Conservation (phyloP, 2,113 vertebrate species). For the Oplegnathus fasciatus region DNA sequence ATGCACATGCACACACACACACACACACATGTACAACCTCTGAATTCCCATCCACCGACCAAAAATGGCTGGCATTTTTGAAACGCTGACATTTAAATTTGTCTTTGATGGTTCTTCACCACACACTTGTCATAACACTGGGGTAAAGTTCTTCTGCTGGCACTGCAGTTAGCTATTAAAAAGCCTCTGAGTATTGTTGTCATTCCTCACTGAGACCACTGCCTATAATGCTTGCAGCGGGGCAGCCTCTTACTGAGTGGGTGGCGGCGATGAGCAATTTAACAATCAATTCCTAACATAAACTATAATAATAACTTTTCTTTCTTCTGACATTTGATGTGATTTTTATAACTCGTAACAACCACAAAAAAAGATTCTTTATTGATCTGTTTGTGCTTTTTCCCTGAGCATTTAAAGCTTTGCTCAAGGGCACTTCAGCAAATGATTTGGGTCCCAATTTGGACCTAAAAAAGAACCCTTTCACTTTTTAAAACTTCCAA, state of each 20-base stretch:
- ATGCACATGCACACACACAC: background rate
- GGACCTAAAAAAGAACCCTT: background rate
- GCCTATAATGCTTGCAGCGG: conserved; percentile 9
- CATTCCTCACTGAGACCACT: conserved; percentile 17
- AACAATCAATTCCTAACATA: conserved; percentile 11
- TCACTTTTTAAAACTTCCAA: background rate
- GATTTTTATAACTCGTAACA: background rate
- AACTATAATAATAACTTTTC: conserved; percentile 3
- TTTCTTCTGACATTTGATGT: background rate
- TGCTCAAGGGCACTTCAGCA: background rate
- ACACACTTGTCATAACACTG: conserved; percentile 48
- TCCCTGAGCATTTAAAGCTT: background rate
- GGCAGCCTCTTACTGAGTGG: background rate
- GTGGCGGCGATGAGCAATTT: conserved; percentile 5
- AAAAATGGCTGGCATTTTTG: conserved; percentile 26
- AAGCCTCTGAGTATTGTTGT: conserved; percentile 34
- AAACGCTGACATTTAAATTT: conserved; percentile 34
- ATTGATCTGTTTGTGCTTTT: background rate
- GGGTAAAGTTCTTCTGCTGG: conserved; percentile 18
- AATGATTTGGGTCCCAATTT: background rate
- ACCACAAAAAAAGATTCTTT: background rate
- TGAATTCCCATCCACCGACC: conserved; percentile 32
- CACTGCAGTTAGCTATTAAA: background rate
- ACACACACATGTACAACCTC: background rate
- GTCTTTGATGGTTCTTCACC: conserved; percentile 22